These are phyloP conservation scores for Ahaetulla prasina DNA, from an alignment of 2,113 vertebrate genomes.

Conservation along the genomic window DNA sequence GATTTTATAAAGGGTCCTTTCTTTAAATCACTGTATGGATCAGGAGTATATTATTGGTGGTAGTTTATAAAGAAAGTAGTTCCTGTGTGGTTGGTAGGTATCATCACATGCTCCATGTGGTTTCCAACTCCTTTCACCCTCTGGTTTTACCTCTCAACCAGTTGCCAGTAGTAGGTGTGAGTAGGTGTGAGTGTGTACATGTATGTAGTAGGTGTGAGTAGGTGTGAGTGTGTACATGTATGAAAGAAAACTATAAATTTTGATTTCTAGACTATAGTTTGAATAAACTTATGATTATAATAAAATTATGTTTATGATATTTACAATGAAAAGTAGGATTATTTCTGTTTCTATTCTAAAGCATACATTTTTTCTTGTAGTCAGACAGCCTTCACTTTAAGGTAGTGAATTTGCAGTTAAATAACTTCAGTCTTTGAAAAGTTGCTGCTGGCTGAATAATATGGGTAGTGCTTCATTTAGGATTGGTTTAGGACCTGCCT, in stretches of 20 bases:
- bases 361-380: neutral
- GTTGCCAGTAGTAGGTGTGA: neutral
- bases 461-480: neutral
- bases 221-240: neutral
- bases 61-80: neutral
- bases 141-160: neutral
- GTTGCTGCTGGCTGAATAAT: neutral
- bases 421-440: neutral
- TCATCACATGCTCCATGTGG: neutral
- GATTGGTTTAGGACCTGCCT: neutral
- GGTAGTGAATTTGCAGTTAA: neutral
- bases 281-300: neutral
- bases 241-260: neutral
- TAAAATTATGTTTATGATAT: neutral
- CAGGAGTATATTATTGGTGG: neutral
- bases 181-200: neutral
- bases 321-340: neutral
- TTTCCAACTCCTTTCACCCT: neutral
- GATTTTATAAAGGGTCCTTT: neutral
- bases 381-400: neutral
- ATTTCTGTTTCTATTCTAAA: neutral
- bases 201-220: too few relatives aligned
- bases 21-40: neutral
- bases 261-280: neutral
- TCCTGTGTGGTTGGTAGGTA: neutral